These are phyloP conservation scores for Etheostoma perlongum DNA, from an alignment of 2,797 vertebrate species.

Conservation along the genomic window DNA sequence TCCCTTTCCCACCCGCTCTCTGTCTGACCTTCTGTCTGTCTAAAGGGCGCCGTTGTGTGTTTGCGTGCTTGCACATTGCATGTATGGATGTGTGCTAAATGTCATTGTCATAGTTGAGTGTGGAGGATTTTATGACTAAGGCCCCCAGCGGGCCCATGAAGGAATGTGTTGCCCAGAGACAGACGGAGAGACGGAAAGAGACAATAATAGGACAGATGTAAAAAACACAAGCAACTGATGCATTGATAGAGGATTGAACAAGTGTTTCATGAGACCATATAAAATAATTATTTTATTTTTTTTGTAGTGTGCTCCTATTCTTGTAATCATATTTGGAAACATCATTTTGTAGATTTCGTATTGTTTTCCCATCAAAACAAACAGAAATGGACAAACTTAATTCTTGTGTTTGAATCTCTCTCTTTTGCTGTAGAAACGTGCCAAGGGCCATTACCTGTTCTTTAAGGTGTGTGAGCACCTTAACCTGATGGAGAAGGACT, in stretches of 20 bases:
- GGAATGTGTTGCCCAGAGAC: constrained; percentile 65
- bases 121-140: constrained; percentile 70
- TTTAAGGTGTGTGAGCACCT: constrained; percentile 95
- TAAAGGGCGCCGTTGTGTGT: constrained; percentile 63
- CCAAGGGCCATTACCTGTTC: constrained; percentile 93
- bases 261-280: neutral
- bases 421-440: constrained; percentile 88
- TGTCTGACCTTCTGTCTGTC: constrained; percentile 66
- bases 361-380: neutral
- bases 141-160: constrained; percentile 32
- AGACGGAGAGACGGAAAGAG: constrained; percentile 30
- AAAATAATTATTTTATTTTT: neutral
- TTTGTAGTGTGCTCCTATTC: neutral
- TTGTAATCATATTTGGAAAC: neutral
- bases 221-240: constrained; percentile 36
- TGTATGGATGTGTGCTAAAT: constrained; percentile 68
- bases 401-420: constrained; percentile 2
- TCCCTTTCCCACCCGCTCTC: constrained; percentile 48
- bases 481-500: constrained; percentile 97
- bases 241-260: constrained; percentile 31
- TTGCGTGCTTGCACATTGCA: constrained; percentile 24
- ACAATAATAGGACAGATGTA: constrained; percentile 38
- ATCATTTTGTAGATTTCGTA: neutral
- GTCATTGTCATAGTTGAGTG: constrained; percentile 75
- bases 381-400: neutral